These are phyloP conservation scores for Anarsia innoxiella DNA, from an alignment of 2,888 invertebrate genomes.

Conservation along the genomic window DNA sequence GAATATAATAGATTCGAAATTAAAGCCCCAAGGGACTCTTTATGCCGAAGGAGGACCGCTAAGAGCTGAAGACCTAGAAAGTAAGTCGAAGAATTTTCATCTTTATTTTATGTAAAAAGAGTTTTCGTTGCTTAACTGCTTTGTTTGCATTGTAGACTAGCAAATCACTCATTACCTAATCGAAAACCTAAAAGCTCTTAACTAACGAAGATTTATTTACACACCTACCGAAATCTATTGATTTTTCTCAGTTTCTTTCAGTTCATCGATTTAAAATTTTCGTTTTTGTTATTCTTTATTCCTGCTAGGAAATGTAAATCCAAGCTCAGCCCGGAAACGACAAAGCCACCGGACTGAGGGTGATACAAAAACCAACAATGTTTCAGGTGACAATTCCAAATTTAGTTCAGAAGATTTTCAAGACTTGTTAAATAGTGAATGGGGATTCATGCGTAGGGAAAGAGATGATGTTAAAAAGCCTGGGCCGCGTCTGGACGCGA, in stretches of 20 bases:
- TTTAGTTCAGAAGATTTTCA: slow-evolving; percentile 71
- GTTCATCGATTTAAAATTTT: slow-evolving; percentile 30
- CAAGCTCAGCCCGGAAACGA: slow-evolving; percentile 32
- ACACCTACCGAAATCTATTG: too few relatives aligned
- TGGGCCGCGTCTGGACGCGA: slow-evolving; percentile 87
- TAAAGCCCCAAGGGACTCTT: slow-evolving; percentile 45
- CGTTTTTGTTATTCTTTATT: slow-evolving; percentile 35
- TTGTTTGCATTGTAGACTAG: slow-evolving; percentile 49
- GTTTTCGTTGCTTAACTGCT: slow-evolving; percentile 53
- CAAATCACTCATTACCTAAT: slow-evolving; percentile 42
- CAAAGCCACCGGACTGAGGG: slow-evolving; percentile 37
- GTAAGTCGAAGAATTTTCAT: slow-evolving; percentile 29
- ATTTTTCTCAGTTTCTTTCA: slow-evolving; percentile 37
- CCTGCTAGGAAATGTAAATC: too few relatives aligned
- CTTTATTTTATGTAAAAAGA: slow-evolving; percentile 26
- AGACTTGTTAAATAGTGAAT: slow-evolving; percentile 78
- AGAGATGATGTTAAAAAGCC: slow-evolving; percentile 95
- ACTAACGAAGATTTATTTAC: slow-evolving; percentile 27
- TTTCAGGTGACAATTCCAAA: slow-evolving; percentile 72
- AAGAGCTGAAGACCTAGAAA: slow-evolving; percentile 52
- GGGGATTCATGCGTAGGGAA: slow-evolving; percentile 91
- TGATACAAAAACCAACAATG: slow-evolving; percentile 59
- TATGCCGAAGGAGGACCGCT: slow-evolving; percentile 66
- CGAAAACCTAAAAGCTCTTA: slow-evolving; percentile 24
- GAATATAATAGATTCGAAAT: slow-evolving; percentile 45